Conservation (phyloP, 2,113 vertebrate genomes). For the Chiloscyllium plagiosum region DNA sequence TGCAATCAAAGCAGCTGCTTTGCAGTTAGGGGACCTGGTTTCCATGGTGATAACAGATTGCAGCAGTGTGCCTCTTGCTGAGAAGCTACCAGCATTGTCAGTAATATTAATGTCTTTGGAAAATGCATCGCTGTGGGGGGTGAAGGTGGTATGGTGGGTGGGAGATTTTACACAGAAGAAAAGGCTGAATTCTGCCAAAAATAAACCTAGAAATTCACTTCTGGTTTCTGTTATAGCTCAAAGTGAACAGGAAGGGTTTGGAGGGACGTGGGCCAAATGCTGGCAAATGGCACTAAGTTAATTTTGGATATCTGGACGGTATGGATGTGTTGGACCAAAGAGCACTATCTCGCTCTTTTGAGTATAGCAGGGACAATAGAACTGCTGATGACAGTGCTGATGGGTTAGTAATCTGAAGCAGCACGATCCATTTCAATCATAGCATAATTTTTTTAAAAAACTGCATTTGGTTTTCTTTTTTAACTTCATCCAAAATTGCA, state of each 20-base stretch:
- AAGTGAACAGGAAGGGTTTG: not conserved
- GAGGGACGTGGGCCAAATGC: too few relatives aligned
- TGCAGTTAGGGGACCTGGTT: not conserved
- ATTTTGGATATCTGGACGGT: too few relatives aligned
- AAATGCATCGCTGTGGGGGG: not conserved
- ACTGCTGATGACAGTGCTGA: not conserved
- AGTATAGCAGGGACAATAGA: not conserved
- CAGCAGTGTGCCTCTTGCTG: not conserved
- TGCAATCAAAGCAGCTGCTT: not conserved
- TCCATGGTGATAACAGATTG: constrained; percentile 21
- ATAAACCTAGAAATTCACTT: not conserved
- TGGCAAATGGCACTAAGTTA: too few relatives aligned
- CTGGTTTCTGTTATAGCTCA: not conserved
- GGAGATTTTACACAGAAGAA: not conserved
- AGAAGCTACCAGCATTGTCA: not conserved
- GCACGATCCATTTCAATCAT: not conserved
- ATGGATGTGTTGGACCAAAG: too few relatives aligned
- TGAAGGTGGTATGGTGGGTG: not conserved
- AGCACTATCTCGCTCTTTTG: too few relatives aligned
- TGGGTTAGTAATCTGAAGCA: not conserved
- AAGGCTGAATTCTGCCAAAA: not conserved
- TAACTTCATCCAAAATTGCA: not conserved
- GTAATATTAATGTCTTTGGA: not conserved
- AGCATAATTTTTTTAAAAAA: not conserved
- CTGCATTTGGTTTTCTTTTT: too few relatives aligned